Evolutionary conservation across 2,797 vertebrate species (phyloP), one percentile per base, ranked within the genome.

Genomic region (Sciaenops ocellatus): DNA sequence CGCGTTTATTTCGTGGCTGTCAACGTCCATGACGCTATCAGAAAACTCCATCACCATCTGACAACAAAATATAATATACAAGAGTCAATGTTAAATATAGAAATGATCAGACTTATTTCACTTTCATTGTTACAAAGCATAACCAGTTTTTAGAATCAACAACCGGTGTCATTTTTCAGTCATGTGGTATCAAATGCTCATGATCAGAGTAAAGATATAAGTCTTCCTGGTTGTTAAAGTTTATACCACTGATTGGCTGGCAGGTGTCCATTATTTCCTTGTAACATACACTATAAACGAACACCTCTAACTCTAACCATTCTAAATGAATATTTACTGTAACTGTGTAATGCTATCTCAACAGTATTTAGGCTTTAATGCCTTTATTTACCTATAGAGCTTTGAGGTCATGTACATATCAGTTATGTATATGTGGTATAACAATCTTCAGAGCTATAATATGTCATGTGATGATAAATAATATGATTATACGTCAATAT

Each of bases 1-100:
- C 62, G 93, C 85, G 80, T 96, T 98, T 60, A 94, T 95, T 87
- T 98, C 97, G 85, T 96, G 95, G 65, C 94, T 95, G 89, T 97
- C 96, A 30, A 97, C 95, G 87, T 97, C 96, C 91, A 97, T 89
- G 86, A 96, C 90, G 60, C 95, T 96, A 86, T 99, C 97, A 72
- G 97, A 95, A 95, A 99, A 99, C 85, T 99, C 98, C 97, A 99
- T 99, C 94, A 99, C 98, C 98, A 99, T 98, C 98, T 99, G 88
- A 50, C 75, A 34, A 88, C 56, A 81, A 77, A 20, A 76, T 20
- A 85, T 3, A 17, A 64, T 2, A 61, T 6, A 59, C 18, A 60
- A 41, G 4, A 56, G 6, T 69, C 71, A 75, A 59, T 13, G 3
- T 30, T 41, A 16, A 67, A 34, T 46, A 28, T 6, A 51, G 6